Base-by-base conservation (phyloP, 2,113 vertebrate species). In the Pyxicephalus adspersus region DNA sequence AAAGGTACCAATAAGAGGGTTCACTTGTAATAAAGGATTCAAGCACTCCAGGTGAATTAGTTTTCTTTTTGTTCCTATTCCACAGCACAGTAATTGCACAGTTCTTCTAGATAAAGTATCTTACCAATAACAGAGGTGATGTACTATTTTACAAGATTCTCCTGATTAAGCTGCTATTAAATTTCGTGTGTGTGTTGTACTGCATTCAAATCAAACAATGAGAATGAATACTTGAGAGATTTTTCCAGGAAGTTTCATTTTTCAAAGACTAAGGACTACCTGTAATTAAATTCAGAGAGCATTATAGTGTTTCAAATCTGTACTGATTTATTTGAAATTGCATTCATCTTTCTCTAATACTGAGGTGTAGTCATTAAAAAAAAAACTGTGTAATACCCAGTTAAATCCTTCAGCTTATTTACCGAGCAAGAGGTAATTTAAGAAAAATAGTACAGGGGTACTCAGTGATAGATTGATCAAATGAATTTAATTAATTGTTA, bases 91-190 rank as follows among this genome's bases (percentile, higher is more conserved):
- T 75, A 82, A 82, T 82, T 66, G 52, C 52, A 65, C 61, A 58
- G 75, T 82, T 82, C 70, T 66, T 82, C 45, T 29, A 64, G 68
- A 65, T 28, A 64, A 58, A 64, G 19, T 54, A 65, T 64, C 68
- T 81, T 81, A n/a, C 51, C 63, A 81, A 74, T 81, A 74, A 73
- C 58, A 64, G 50, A 81, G 67, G n/a, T 67, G 17, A 28, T 74
- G 52, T 45, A 31, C 51, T 60, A 81, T 74, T 75, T 75, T 58
- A 66, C 52, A 57, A 38, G 80, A 82, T 66, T 64, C 54, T 58
- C 71, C 29, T 66, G 80, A 75, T 82, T 81, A 81, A 74, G 70
- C 60, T 51, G 61, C 61, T 75, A 82, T 82, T 82, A 75, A 22
- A 51, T 65, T 57, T 66, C 22, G 58, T 75, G 34, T 82, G 68